Conservation (phyloP, 1,140 invertebrate genomes). For the Drosophila chauvacae region DNA sequence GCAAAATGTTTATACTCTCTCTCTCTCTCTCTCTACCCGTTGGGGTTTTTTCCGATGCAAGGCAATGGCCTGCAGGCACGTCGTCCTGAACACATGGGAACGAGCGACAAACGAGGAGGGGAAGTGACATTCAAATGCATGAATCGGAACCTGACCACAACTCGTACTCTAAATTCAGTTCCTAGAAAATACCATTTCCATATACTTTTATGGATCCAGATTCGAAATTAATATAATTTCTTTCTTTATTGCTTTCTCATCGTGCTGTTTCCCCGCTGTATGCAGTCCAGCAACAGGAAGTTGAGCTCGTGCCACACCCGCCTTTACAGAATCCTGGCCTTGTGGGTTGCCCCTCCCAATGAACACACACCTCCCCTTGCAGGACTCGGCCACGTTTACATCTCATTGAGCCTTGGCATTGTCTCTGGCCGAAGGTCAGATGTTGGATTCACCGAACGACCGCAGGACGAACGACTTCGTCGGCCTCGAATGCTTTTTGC, state of each 20-base stretch:
- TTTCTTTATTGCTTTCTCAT: background rate
- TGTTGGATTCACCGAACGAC: constrained; percentile 29
- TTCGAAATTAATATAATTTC: background rate
- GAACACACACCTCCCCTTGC: background rate
- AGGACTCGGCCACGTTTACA: constrained; percentile 11
- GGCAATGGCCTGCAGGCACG: constrained; percentile 12
- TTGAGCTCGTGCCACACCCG: constrained; percentile 10
- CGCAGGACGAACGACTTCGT: constrained; percentile 24
- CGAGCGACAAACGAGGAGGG: constrained; percentile 49
- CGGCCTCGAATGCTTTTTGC: constrained; percentile 54
- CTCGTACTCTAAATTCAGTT: background rate
- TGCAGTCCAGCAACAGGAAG: constrained; percentile 67
- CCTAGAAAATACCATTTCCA: background rate
- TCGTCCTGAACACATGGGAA: constrained; percentile 15
- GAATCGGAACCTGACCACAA: background rate
- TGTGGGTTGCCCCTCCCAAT: constrained; percentile 1
- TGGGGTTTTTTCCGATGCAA: too few species aligned
- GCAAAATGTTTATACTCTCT: constrained; percentile 33
- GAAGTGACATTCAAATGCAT: constrained; percentile 42
- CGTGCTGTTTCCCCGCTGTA: constrained; percentile 3
- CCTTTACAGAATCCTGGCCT: constrained; percentile 12
- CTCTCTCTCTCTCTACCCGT: constrained; percentile 10
- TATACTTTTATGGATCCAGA: background rate
- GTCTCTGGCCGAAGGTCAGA: constrained; percentile 60
- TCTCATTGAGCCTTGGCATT: constrained; percentile 48